A percentile compares a stretch with the other conserved stretches of the same genome.
These are phyloP conservation scores for Rhincodon typus DNA, from an alignment of 2,797 vertebrate genomes.

Conservation along the genomic window DNA sequence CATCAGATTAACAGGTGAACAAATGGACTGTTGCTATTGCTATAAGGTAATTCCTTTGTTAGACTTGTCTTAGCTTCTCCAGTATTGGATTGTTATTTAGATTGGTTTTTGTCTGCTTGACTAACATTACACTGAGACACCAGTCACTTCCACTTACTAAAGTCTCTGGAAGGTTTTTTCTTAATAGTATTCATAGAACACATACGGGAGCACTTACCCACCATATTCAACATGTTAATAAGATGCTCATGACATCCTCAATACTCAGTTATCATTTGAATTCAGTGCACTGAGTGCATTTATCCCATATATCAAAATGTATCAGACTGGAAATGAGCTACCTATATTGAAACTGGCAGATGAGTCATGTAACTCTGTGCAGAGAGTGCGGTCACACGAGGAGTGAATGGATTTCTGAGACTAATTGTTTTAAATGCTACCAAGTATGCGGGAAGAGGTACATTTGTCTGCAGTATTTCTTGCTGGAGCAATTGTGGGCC, in stretches of 20 bases:
- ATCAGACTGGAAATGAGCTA: background rate
- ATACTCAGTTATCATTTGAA: background rate
- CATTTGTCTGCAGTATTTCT: background rate
- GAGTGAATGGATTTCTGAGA: background rate
- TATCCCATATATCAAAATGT: background rate
- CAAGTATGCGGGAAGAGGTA: background rate
- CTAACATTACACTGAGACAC: background rate
- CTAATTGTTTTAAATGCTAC: background rate
- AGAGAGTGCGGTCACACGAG: background rate
- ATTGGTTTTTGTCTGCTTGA: slow-evolving; percentile 16
- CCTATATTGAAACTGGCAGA: background rate
- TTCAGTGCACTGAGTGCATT: background rate
- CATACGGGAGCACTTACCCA: background rate
- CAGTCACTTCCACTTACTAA: background rate
- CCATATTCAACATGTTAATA: background rate
- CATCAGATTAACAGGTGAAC: slow-evolving; percentile 76
- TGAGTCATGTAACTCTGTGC: background rate
- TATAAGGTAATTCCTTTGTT: slow-evolving; percentile 20
- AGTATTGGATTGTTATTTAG: background rate
- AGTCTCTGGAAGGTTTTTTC: background rate
- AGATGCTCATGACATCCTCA: background rate
- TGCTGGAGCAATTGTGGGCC: background rate
- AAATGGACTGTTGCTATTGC: slow-evolving; percentile 13
- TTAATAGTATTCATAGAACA: background rate
- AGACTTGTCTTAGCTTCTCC: background rate